A percentile compares a stretch with the other conserved stretches of the same genome.
phyloP scores from a whole-genome alignment of 2,888 invertebrate genomes.

The Salticus scenicus region DNA sequence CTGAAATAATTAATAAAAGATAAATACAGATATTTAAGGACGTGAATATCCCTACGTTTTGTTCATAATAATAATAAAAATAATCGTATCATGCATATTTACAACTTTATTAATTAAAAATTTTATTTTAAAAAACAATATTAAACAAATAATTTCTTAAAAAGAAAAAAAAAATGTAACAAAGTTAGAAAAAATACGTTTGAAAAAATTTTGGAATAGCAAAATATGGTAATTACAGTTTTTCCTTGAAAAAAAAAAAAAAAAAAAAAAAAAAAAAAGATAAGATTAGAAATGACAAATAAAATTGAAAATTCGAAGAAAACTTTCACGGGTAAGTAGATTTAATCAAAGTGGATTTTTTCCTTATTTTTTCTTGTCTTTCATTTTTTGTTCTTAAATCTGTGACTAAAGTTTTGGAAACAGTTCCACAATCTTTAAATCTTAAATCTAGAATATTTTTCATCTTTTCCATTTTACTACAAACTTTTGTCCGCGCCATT shows the following conservation, averaged over 20 bases:
- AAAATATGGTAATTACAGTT: constrained; percentile 49
- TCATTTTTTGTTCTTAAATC: constrained; percentile 36
- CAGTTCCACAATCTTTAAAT: neutral
- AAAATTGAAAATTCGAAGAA: constrained; percentile 35
- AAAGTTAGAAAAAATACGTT: too few species aligned
- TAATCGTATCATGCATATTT: too few species aligned
- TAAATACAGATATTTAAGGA: too few species aligned
- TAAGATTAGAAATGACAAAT: constrained; percentile 48
- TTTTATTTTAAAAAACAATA: too few species aligned
- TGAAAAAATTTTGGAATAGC: too few species aligned
- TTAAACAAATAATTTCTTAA: neutral
- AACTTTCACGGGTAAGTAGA: constrained; percentile 57
- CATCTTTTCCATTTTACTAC: neutral
- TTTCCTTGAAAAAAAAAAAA: constrained; percentile 26
- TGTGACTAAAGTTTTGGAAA: constrained; percentile 47
- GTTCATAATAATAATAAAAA: too few species aligned
- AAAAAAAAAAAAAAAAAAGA: too few species aligned
- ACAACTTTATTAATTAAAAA: too few species aligned
- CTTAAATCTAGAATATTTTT: neutral
- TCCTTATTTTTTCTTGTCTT: constrained; percentile 22
- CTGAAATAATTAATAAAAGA: too few species aligned
- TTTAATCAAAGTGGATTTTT: constrained; percentile 47
- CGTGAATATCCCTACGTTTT: too few species aligned
- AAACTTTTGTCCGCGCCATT: neutral
- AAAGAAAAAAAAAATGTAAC: too few species aligned